These are phyloP conservation scores for Macrostomum lignano DNA, from an alignment of 1,140 invertebrate species.

Conservation along the genomic window DNA sequence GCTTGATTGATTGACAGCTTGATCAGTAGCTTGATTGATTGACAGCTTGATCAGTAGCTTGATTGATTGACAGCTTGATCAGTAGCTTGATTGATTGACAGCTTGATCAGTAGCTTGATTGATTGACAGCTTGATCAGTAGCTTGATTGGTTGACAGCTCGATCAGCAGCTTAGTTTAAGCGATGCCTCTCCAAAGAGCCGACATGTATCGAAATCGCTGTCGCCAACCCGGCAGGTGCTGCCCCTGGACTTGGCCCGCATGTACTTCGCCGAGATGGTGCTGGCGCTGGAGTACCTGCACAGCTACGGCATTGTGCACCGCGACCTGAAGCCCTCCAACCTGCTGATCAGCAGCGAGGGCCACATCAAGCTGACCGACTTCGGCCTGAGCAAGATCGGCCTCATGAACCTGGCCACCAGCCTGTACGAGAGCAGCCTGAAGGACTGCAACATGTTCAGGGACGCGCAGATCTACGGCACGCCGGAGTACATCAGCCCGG, in stretches of 20 bases:
- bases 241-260: slow-evolving; percentile 66
- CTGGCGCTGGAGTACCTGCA: slow-evolving; percentile 94
- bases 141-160: no score
- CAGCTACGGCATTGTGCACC: slow-evolving; percentile 88
- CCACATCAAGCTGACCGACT: slow-evolving; percentile 98
- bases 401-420: slow-evolving; percentile 91
- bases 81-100: no score
- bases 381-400: slow-evolving; percentile 90
- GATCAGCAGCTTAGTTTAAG: slow-evolving; percentile 1
- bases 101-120: no score
- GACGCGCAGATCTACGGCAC: slow-evolving; percentile 92
- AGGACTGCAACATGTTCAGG: slow-evolving; percentile 77
- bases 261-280: slow-evolving; percentile 96
- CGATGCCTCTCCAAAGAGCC: background rate
- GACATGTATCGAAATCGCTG: background rate
- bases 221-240: slow-evolving; percentile 35
- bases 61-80: no score
- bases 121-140: no score
- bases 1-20: no score
- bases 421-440: slow-evolving; percentile 70
- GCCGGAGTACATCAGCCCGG: slow-evolving; percentile 75
- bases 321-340: slow-evolving; percentile 85
- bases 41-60: no score
- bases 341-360: slow-evolving; percentile 82
- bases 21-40: no score